phyloP scores from a whole-genome alignment of 2,113 vertebrate species.

The Rousettus leschenaultii region DNA sequence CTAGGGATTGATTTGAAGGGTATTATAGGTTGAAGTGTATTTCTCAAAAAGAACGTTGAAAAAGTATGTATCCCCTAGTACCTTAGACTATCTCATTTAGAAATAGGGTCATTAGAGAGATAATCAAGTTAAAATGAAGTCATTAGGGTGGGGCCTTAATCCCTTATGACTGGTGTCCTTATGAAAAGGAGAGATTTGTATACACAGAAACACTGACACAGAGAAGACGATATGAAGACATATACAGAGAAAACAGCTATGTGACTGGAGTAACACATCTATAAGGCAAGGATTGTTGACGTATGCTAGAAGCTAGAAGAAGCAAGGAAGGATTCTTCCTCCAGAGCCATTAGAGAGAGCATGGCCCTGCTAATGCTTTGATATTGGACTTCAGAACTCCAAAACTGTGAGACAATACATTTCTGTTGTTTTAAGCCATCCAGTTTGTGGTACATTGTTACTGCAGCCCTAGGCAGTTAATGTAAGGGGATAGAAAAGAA shows the following conservation, averaged over 20 bases:
- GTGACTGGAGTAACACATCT: neutral
- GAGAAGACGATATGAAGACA: neutral
- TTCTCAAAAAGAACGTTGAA: neutral
- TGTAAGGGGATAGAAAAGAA: neutral
- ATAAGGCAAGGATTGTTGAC: neutral
- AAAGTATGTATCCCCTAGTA: neutral
- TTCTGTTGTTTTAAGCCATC: neutral
- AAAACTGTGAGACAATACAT: neutral
- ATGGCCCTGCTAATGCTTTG: neutral
- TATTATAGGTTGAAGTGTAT: neutral
- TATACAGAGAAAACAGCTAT: neutral
- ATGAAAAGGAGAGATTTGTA: neutral
- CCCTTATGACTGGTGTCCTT: neutral
- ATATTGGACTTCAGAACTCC: neutral
- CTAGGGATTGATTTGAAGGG: neutral
- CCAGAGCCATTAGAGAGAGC: neutral
- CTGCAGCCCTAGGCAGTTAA: neutral
- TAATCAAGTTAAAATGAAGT: neutral
- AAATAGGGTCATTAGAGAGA: neutral
- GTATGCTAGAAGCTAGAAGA: neutral
- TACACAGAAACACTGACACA: neutral
- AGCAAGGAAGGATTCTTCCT: neutral
- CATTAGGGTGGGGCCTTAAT: neutral
- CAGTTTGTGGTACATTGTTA: neutral
- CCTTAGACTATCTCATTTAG: neutral